Evolutionary conservation across 2,113 vertebrate species (phyloP), one percentile per base, ranked within the genome.

Genomic region (Indicator maculatus): DNA sequence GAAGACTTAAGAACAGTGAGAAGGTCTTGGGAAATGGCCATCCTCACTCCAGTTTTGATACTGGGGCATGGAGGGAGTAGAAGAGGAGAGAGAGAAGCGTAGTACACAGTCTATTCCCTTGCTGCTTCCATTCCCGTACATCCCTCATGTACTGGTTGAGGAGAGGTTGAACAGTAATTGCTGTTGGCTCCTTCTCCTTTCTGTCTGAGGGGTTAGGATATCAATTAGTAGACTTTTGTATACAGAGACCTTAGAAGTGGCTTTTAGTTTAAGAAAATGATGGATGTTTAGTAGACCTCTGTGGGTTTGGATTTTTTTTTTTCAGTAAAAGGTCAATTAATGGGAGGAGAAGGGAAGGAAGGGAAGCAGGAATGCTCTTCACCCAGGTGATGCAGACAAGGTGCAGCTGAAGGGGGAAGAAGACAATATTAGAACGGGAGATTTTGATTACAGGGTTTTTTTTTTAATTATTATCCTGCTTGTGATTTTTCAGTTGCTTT

Each of bases 21-120:
- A 52, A 71, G 3, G 16, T 18, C 2, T 0, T 12, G 30, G 58
- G 70, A 90, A 82, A 16, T 39, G 58, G 21, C 71, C 0, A 0
- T 58, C 47, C 27, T 79, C 4, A 7, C 19, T 74, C 44, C 4
- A 11, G 3, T 41, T 74, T 41, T 53, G 44, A 18, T 9, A n/a
- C 12, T 26, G 53, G 23, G 24, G 14, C 12, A 5, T 9, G 47
- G 63, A 60, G 5, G 15, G 18, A 36, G 56, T 20, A 36, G 28
- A 64, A 56, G 5, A 70, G 26, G 6, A 70, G 39, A 24, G 39
- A 24, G 18, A 52, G 33, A 11, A 56, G 41, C 24, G 74, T 71
- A 13, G 12, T 52, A 5, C 5, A 0, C 1, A 3, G 12, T 47
- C 39, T 79, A 27, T 53, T 64, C 16, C 83, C 41, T 71, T 36